Evolutionary conservation across 2,888 invertebrate species (phyloP), one percentile per base, ranked within the genome.

Genomic region (Drosophila affinis): DNA sequence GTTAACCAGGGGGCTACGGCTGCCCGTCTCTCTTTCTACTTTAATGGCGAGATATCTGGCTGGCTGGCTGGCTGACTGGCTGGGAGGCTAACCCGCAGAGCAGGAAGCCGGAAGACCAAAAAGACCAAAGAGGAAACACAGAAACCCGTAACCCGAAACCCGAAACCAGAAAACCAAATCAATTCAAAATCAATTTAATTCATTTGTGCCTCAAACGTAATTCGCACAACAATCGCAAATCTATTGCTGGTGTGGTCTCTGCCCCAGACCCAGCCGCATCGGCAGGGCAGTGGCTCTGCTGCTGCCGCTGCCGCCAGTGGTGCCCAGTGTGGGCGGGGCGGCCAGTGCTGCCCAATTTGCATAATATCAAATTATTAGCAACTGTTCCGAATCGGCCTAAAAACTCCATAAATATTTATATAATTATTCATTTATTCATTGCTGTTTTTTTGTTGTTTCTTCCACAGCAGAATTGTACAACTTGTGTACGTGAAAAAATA

Each of bases 181-280:
- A 68, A 63, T 72, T 65, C 29, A 58, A 61, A 74, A 62, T 68
- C 67, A 83, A 75, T 78, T 78, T 59, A 78, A 71, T 61, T 51
- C 18, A 56, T 52, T 39, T 55, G 39, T 52, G 52, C 21, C 18
- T 7, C 55, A 65, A 67, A 55, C 27, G 64, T 55, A 55, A 51
- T 54, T 55, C 64, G 45, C 63, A 45, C 48, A 44, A 47, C 17
- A 21, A 32, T 9, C 47, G 64, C 14, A 48, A 45, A 63, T 63
- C 45, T 44, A 60, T 62, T 56, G 24, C 34, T 24, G 21, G 47
- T 18, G 34, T 34, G 27, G 39, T 46, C 24, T n/a, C 27, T 52
- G 27, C 7, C 14, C 24, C 45, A 32, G 27, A 4, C 14, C 24
- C 45, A 32, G 10, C 34, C 34, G 29, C 29, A 9, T 6, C n/a